These are phyloP conservation scores for Bactericera cockerelli DNA, from an alignment of 1,140 invertebrate species.

Conservation along the genomic window DNA sequence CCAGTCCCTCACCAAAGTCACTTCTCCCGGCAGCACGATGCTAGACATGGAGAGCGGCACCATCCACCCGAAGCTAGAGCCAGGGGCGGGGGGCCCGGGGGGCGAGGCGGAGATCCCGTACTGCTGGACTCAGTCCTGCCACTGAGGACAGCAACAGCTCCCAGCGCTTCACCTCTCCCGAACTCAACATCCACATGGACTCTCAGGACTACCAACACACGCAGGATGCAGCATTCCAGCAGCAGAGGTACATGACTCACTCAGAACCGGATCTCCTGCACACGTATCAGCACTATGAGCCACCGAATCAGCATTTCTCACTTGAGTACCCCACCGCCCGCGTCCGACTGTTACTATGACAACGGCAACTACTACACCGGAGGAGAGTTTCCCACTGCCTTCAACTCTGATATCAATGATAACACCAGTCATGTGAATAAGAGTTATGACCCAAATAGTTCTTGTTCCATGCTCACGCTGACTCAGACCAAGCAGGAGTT, in stretches of 20 bases:
- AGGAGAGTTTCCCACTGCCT: too few species aligned
- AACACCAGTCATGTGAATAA: neutral
- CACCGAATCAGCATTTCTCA: neutral
- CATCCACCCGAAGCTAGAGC: constrained; percentile 26
- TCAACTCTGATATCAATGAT: neutral
- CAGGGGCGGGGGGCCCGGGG: too few species aligned
- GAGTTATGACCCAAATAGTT: neutral
- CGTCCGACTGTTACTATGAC: constrained; percentile 3
- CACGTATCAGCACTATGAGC: neutral
- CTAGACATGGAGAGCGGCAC: constrained; percentile 50
- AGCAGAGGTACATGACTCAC: neutral
- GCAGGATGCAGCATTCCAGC: neutral
- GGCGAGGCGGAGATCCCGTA: neutral
- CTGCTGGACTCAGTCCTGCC: neutral
- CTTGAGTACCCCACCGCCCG: neutral
- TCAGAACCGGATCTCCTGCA: neutral
- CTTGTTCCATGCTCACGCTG: neutral
- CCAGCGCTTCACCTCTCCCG: neutral
- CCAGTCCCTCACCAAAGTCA: constrained; percentile 41
- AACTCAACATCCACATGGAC: neutral
- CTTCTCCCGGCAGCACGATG: constrained; percentile 34
- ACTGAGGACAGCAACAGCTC: neutral
- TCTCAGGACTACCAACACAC: neutral
- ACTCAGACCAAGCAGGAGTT: constrained; percentile 4
- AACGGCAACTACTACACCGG: neutral